Evolutionary conservation across 2,113 vertebrate genomes (phyloP).

Genomic region (Oophaga pumilio): DNA sequence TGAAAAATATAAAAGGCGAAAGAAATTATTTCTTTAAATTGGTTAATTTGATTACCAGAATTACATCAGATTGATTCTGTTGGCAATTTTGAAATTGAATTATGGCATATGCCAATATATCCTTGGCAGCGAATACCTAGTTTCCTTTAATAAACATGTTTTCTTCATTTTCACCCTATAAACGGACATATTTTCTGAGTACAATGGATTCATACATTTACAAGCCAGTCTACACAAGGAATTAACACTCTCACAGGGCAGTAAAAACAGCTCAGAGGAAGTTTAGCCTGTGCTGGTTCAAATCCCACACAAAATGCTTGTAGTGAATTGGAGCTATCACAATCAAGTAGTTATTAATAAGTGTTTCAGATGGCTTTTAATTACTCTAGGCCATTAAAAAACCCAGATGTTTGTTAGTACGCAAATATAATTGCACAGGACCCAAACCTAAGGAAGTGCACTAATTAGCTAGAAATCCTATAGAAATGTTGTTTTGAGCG

Average conservation of each 20-base stretch:
- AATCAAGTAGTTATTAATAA: conserved; percentile 56
- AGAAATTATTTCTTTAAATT: conserved; percentile 48
- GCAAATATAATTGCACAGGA: conserved; percentile 20
- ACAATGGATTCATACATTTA: conserved; percentile 60
- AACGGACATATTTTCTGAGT: conserved; percentile 57
- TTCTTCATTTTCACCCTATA: conserved; percentile 60
- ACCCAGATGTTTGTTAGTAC: conserved; percentile 51
- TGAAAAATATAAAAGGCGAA: conserved; percentile 33
- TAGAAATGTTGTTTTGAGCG: neutral
- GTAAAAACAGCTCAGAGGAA: conserved; percentile 51
- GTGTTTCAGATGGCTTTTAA: conserved; percentile 39
- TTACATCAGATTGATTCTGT: conserved; percentile 53
- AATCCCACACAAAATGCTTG: conserved; percentile 57
- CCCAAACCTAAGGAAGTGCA: conserved; percentile 14
- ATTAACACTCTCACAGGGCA: conserved; percentile 56
- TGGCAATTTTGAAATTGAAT: conserved; percentile 54
- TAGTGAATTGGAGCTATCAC: conserved; percentile 28
- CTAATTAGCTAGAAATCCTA: conserved; percentile 5
- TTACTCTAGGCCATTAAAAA: conserved; percentile 45
- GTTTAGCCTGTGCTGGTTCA: conserved; percentile 42
- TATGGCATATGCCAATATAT: conserved; percentile 48
- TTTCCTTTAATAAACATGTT: conserved; percentile 58
- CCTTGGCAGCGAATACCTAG: conserved; percentile 47
- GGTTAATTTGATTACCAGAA: conserved; percentile 59
- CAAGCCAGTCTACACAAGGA: conserved; percentile 59